Base-by-base conservation (phyloP, 1,140 invertebrate species). In the Brachionus calyciflorus region DNA sequence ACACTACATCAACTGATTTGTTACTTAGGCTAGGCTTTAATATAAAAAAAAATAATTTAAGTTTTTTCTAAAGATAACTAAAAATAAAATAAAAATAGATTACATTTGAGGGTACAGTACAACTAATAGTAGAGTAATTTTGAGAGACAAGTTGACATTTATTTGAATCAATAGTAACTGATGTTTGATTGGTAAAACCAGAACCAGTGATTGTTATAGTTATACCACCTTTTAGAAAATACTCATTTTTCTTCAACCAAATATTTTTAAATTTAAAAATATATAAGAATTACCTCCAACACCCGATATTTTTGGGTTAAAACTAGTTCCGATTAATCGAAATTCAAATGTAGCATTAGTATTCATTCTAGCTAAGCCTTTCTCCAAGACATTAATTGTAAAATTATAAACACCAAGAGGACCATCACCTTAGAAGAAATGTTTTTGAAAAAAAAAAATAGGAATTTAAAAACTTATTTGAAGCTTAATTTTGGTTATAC, bases 361-460 rank as follows among this genome's bases (percentile, higher is more conserved):
- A 55, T 4, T 55, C 2, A 53, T n/a, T 26, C 10, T 55, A 51
- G 78, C 78, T 40, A 60, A 44, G 17, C 78, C 78, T 33, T 68
- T 78, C 12, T 78, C 78, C 0, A 60, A 60, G 14, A 83, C 81
- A n/a, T 60, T 78, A 3, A 82, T 78, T 3, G 40, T 48, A 12
- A 83, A 78, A 33, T 60, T 17, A 46, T 78, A 79, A 12, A 41
- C 41, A 7, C 82, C 82, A 10, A 77, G 77, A 26, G 81, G 79
- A 1, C 81, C 82, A 30, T 53, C 17, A 49, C 10, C 77, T 46
- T 21, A 21, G 19, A 46, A 41, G 40, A 37, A 69, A 17, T n/a
- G n/a, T n/a, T n/a, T n/a, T n/a, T n/a, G 21, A 21, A 21, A 77
- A 57, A 1, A 5, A 26, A 4, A 3, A 5, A 37, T 9, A 37